Conservation (phyloP, 2,797 vertebrate genomes). For the Helarctos malayanus region DNA sequence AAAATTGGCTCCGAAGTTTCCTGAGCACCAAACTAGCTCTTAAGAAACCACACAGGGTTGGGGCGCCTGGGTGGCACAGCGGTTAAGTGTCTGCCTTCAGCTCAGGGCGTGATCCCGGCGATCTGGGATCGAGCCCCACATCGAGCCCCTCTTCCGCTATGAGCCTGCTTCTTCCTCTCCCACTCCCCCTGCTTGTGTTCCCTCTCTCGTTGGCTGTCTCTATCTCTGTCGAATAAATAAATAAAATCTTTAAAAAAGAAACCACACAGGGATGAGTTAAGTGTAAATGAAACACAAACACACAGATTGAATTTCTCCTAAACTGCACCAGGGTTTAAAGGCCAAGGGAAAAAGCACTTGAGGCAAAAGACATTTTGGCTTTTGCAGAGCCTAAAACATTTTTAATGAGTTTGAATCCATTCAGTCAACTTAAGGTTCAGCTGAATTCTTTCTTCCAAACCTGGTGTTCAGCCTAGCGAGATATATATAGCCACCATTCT, state of each 20-base stretch:
- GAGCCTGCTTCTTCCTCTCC: no score
- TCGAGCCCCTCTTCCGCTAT: no score
- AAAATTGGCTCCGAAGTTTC: conserved; percentile 50
- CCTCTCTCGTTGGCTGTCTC: no score
- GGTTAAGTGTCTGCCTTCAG: no score
- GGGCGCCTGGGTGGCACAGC: no score
- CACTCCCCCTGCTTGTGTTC: no score
- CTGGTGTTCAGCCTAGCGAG: neutral
- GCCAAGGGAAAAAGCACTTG: conserved; percentile 71
- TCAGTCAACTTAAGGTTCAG: conserved; percentile 67
- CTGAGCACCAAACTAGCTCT: conserved; percentile 52
- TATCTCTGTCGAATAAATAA: no score
- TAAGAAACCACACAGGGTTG: conserved; percentile 69
- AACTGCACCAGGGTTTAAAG: conserved; percentile 75
- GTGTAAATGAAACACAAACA: conserved; percentile 79
- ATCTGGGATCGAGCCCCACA: no score
- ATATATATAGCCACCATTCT: neutral
- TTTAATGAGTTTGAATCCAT: conserved; percentile 74
- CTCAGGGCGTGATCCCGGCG: no score
- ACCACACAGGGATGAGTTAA: conserved; percentile 68
- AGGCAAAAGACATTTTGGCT: conserved; percentile 76
- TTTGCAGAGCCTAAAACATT: conserved; percentile 74
- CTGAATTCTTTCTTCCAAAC: conserved; percentile 58
- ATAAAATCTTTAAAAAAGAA: no score
- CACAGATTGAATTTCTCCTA: conserved; percentile 77